Evolutionary conservation across 2,113 vertebrate species (phyloP).

Genomic region (Ictalurus punctatus): DNA sequence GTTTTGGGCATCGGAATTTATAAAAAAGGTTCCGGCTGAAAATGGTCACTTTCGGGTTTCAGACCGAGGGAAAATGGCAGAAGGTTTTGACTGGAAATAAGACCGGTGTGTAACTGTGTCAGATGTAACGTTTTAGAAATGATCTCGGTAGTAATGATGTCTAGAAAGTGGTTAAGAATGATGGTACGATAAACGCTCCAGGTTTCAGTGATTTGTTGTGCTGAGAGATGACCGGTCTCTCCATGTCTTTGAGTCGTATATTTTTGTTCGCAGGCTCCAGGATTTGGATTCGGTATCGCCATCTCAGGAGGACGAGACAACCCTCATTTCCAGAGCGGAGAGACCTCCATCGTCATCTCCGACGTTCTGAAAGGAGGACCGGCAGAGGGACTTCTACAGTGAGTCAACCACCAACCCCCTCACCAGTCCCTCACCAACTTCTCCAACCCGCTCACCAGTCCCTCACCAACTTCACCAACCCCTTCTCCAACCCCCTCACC

Average conservation of each 20-base stretch:
- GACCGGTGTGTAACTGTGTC: background rate
- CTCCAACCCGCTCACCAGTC: background rate
- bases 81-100: background rate
- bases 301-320: constrained; percentile 98
- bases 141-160: too few species aligned
- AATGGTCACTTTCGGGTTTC: too few species aligned
- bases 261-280: constrained; percentile 78
- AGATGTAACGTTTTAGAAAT: too few species aligned
- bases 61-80: background rate
- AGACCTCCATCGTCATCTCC: constrained; percentile 98
- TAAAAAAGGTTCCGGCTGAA: too few species aligned
- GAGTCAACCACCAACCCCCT: constrained; percentile 63
- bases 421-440: too few species aligned
- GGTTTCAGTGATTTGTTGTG: background rate
- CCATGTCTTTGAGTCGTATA: background rate
- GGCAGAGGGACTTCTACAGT: constrained; percentile 93
- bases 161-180: background rate
- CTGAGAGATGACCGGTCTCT: too few species aligned
- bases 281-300: constrained; percentile 98
- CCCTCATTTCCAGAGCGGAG: constrained; percentile 97
- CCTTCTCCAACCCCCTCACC: constrained; percentile 58
- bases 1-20: background rate
- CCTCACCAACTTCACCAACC: background rate
- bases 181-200: background rate
- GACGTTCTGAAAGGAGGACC: constrained; percentile 98